Evolutionary conservation across 2,888 invertebrate genomes (phyloP), one percentile per base, ranked within the genome.

Genomic region (Anthophora plumipes): DNA sequence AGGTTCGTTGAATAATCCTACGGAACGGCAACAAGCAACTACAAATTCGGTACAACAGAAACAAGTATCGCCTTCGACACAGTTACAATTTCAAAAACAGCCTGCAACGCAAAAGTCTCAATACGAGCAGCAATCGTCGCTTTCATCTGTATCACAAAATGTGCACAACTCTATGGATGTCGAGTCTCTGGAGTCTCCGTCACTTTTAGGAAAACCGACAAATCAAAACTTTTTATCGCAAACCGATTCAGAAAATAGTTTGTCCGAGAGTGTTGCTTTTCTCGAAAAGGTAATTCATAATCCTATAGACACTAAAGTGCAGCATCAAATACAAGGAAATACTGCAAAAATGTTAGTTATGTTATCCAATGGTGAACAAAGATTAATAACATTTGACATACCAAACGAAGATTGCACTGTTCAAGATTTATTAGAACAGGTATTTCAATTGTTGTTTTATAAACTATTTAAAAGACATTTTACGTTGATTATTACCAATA

Each of bases 361-460:
- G 84, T 94, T 97, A 71, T 95, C 96, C 88, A 96, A 95, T 83
- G 97, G 97, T 17, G 97, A 97, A 93, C 97, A 97, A 92, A 95
- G 97, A 90, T 94, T 97, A 79, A 97, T 97, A 71, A 97, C 97
- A 12, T 97, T 97, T 91, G 97, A 97, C 72, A 94, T 97, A 87
- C 97, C 97, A 9, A 96, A 96, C 89, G 97, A 97, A 92, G 96
- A 96, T 82, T 97, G 97, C 93, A 97, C 97, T 0, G 96, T 97
- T 70, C 96, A 97, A 92, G 97, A 97, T 94, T 95, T 97, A 84
- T 94, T 97, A 77, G 97, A 97, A 92, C 97, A 97, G 95, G 96
- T 96, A 64, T 39, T 50, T 72, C 43, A 41, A 67, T 37, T n/a
- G 17, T n/a, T n/a, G 25, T 52, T 55, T 17, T 14, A 8, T 14